A percentile compares a stretch with the other conserved stretches of the same genome.
phyloP scores from a whole-genome alignment of 2,113 vertebrate species.

The Aix galericulata region DNA sequence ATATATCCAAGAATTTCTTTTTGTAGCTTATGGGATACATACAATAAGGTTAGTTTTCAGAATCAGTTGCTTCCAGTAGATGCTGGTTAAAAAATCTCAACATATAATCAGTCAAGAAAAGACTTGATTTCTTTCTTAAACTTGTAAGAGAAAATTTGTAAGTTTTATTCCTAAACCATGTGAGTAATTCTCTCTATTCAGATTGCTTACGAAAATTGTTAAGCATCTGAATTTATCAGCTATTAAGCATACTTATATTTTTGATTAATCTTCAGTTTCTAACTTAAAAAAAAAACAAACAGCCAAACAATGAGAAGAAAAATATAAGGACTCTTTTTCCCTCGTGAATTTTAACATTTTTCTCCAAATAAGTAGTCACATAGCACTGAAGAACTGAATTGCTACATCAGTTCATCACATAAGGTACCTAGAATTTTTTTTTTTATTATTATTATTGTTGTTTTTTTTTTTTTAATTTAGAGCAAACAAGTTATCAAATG shows the following conservation, averaged over 20 bases:
- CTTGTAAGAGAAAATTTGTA: neutral
- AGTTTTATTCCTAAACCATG: neutral
- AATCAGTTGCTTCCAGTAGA: constrained; percentile 4
- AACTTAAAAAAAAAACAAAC: neutral
- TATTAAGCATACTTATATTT: neutral
- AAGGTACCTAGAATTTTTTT: neutral
- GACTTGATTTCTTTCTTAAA: neutral
- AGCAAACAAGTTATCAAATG: constrained; percentile 26
- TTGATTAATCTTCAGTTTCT: neutral
- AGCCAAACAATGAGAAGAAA: neutral
- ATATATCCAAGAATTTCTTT: neutral
- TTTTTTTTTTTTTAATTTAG: neutral
- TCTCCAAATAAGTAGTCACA: neutral
- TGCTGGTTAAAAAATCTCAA: neutral
- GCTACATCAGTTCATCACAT: neutral
- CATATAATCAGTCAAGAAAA: neutral
- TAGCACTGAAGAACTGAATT: neutral
- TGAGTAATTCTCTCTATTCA: neutral
- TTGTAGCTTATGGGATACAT: neutral
- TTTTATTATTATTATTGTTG: neutral
- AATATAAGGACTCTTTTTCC: neutral
- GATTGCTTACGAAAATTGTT: neutral
- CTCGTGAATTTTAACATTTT: neutral
- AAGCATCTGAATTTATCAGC: neutral
- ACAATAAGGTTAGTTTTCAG: neutral